phyloP scores from a whole-genome alignment of 2,888 invertebrate genomes.

The Rhagonycha lutea region DNA sequence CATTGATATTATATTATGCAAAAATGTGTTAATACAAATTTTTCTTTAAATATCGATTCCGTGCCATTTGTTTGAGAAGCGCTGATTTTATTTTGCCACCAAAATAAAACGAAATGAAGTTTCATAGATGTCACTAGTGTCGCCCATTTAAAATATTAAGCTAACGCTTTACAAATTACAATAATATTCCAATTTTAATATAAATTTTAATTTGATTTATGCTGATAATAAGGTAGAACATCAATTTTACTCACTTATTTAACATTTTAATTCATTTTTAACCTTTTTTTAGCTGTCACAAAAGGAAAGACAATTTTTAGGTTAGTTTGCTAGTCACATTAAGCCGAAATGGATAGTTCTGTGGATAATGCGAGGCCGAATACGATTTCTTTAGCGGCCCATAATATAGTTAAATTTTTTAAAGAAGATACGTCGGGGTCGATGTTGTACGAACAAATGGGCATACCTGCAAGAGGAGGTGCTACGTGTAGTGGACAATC shows the following conservation, averaged over 20 bases:
- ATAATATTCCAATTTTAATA: background rate
- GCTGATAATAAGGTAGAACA: background rate
- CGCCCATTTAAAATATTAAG: background rate
- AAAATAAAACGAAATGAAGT: background rate
- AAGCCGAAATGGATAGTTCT: constrained; percentile 6
- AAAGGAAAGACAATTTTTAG: background rate
- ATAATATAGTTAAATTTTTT: constrained; percentile 78
- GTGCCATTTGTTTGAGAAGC: background rate
- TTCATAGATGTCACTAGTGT: background rate
- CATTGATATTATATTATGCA: too few species aligned
- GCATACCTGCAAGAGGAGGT: constrained; percentile 65
- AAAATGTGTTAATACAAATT: too few species aligned
- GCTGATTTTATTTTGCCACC: background rate
- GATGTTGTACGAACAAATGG: constrained; percentile 70
- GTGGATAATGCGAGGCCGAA: constrained; percentile 53
- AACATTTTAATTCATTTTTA: background rate
- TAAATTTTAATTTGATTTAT: background rate
- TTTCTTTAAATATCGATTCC: too few species aligned
- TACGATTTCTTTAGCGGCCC: constrained; percentile 73
- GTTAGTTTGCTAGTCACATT: constrained; percentile 1
- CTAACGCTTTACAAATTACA: background rate
- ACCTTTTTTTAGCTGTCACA: background rate
- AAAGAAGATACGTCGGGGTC: constrained; percentile 72
- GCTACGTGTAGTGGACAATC: constrained; percentile 88
- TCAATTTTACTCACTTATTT: background rate